Base-by-base conservation (phyloP, 1,140 invertebrate species). In the Euwallacea similis region DNA sequence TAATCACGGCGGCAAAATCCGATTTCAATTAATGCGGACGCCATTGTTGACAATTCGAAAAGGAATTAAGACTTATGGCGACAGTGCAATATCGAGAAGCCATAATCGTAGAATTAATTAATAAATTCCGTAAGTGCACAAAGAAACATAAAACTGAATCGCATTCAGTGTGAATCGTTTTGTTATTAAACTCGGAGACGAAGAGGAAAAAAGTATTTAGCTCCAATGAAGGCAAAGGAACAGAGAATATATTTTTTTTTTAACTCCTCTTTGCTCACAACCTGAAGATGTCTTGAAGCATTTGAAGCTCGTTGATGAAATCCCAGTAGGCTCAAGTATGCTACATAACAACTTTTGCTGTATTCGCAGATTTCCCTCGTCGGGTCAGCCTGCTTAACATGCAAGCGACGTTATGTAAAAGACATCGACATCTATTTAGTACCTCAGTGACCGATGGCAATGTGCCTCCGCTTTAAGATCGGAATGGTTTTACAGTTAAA, bases 91-190 rank as follows among this genome's bases (percentile, higher is more conserved):
- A 60, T 68, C 66, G 66, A 68, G 66, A 68, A 68, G 44, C 44
- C 55, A 60, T 68, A 68, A 68, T 68, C 66, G 66, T 68, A 68
- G 66, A 68, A 68, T 68, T 68, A 68, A 68, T 68, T 68, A 68
- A 60, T 68, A 68, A 68, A 68, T 68, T 68, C 66, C 66, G 66
- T 68, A 47, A 68, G 56, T 59, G 55, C 66, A 68, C 66, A 68
- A 68, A 68, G 66, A 60, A 68, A 68, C 66, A 68, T 68, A 68
- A 68, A 68, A 68, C 42, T 41, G 55, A 68, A 68, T 60, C 11
- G 66, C 44, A 68, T 59, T 68, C 66, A 68, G 66, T 59, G 66
- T 68, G 66, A 68, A 68, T 59, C 66, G 47, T 33, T 33, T 33
- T 33, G 21, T 33, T 50, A 68, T 60, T 68, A 68, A 60, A 66